phyloP scores from a whole-genome alignment of 2,888 invertebrate species.

The Andrena minutula region DNA sequence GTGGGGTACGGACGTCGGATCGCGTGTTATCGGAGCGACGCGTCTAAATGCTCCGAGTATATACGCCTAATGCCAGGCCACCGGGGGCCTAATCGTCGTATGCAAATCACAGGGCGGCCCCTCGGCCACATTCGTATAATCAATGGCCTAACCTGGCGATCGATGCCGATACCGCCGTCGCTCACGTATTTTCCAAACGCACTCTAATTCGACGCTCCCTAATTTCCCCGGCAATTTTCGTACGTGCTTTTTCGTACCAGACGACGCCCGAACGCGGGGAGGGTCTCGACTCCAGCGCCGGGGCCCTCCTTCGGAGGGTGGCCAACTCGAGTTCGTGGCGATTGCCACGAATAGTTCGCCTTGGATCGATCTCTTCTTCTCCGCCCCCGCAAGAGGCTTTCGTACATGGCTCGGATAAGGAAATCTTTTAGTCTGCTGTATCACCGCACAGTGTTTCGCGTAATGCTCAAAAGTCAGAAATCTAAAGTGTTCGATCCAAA shows the following conservation, averaged over 20 bases:
- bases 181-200: slow-evolving; percentile 67
- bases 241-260: slow-evolving; percentile 60
- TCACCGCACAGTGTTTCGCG: too few relatives aligned
- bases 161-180: slow-evolving; percentile 69
- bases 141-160: slow-evolving; percentile 72
- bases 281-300: neutral
- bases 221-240: slow-evolving; percentile 58
- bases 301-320: slow-evolving; percentile 22
- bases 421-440: too few relatives aligned
- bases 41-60: slow-evolving; percentile 73
- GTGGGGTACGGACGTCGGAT: slow-evolving; percentile 54
- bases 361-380: too few relatives aligned
- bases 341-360: slow-evolving; percentile 17
- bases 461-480: too few relatives aligned
- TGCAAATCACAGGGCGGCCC: slow-evolving; percentile 79
- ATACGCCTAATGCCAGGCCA: slow-evolving; percentile 73
- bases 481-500: too few relatives aligned
- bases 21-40: slow-evolving; percentile 71
- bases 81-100: slow-evolving; percentile 77
- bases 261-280: slow-evolving; percentile 23
- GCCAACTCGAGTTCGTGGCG: neutral
- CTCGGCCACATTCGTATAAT: slow-evolving; percentile 75
- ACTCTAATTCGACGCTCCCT: slow-evolving; percentile 62
- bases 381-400: too few relatives aligned
- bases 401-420: too few relatives aligned